Base-by-base conservation (phyloP, 2,888 invertebrate species). In the Drosophila multiciliata region DNA sequence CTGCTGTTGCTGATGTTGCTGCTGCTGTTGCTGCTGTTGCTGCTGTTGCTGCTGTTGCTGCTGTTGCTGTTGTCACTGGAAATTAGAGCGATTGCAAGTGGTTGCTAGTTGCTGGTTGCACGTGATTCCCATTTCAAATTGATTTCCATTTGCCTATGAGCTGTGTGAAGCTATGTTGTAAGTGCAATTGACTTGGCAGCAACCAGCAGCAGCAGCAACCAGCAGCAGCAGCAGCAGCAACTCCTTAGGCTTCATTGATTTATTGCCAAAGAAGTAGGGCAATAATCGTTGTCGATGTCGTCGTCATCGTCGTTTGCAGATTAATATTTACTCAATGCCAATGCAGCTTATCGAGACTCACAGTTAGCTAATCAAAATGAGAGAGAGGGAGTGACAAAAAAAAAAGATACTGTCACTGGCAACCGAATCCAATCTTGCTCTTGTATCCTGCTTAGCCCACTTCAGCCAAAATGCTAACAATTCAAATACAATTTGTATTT, bases 401-500 rank as follows among this genome's bases (percentile, higher is more conserved):
- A 11, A 42, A 49, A 49, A 8, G 33, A 66, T 50, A 66, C 54
- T 52, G 35, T 26, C 59, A 67, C 29, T 32, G 6, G 20, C 15
- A 8, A 48, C 38, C 11, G 5, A 2, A 33, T 32, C 36, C 12
- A 38, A n/a, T 36, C 23, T 36, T 36, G 2, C 9, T 32, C 32
- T 35, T 40, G 49, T 40, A 58, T 50, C 26, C 50, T 49, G 48
- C 40, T 26, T 26, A 6, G 29, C 26, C 38, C 48, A 57, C 38
- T 52, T 42, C 45, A 50, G 52, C 35, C 57, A 69, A 76, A 8
- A 80, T 76, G 73, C 80, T 78, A 68, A 66, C 80, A 87, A 80
- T 78, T 79, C 88, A 82, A 85, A 84, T 82, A 70, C 77, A 77
- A 87, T 89, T 89, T 85, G 74, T 89, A 83, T 89, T 89, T 84